Base-by-base conservation (phyloP, 2,888 invertebrate genomes). In the Mystacides longicornis region DNA sequence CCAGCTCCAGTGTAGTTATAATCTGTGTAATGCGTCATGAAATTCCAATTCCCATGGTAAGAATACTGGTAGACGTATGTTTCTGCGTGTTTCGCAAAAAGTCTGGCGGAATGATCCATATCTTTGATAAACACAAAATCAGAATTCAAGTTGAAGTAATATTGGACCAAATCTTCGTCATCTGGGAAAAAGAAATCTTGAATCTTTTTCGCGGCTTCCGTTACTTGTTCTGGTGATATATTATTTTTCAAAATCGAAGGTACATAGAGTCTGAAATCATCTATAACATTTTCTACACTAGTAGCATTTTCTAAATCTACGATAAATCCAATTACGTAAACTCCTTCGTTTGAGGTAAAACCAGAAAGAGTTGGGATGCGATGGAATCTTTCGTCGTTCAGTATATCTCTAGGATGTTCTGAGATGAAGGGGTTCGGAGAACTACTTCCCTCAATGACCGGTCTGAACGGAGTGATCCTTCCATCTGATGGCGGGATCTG, bases 41-140 rank as follows among this genome's bases (percentile, higher is more conserved):
- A 5, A 52, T 58, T 58, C 7, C 48, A 14, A 14, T 21, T 18
- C n/a, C 58, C 58, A 7, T 23, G 21, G 47, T 37, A 58, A n/a
- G 19, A n/a, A 49, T 51, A 58, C 18, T 16, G 19, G 23, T 55
- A 58, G 22, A 47, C 54, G 27, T 55, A 58, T 2, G 47, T 21
- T 3, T 33, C 27, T 18, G 50, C n/a, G 22, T 16, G 23, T 16
- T 20, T 11, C 2, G 16, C 27, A 18, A 23, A 20, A 20, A 52
- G 4, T 21, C 52, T 51, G n/a, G 45, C 43, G 4, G 43, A n/a
- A 9, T 18, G 9, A 5, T 33, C 43, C 5, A 43, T 55, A 19
- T 27, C 46, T 16, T 47, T 47, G 11, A 47, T n/a, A 19, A 52
- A 52, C n/a, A 16, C 27, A 7, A 19, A 18, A 45, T 58, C 58